Evolutionary conservation across 2,113 vertebrate genomes (phyloP).

Genomic region (Microcebus murinus): DNA sequence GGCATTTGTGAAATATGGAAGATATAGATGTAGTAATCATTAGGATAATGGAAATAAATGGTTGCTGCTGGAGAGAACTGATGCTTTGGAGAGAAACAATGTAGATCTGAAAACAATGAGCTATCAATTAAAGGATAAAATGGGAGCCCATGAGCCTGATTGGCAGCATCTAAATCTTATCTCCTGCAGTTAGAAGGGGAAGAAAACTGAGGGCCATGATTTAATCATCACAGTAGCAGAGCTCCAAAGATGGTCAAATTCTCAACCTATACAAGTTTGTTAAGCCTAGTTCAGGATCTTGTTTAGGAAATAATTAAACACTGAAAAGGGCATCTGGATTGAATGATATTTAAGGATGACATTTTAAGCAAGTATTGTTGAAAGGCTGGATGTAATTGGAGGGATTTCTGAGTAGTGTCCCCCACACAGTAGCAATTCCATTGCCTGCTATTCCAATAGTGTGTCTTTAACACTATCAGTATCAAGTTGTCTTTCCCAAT

Average conservation of each 20-base stretch:
- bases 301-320: not conserved
- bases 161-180: not conserved
- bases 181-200: not conserved
- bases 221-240: not conserved
- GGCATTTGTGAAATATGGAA: not conserved
- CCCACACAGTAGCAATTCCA: not conserved
- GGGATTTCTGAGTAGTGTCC: not conserved
- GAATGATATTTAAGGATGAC: not conserved
- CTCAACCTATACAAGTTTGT: not conserved
- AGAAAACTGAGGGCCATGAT: not conserved
- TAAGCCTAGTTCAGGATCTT: not conserved
- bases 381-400: not conserved
- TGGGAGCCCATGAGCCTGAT: not conserved
- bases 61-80: not conserved
- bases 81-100: not conserved
- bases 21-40: not conserved
- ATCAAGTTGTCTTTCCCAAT: constrained; percentile 27
- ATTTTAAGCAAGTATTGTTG: not conserved
- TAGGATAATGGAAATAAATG: constrained; percentile 14
- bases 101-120: not conserved
- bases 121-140: not conserved
- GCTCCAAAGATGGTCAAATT: not conserved
- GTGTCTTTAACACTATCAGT: not conserved
- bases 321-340: not conserved
- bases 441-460: not conserved